Percentiles rank a stretch among this genome's conserved stretches.
phyloP scores from a whole-genome alignment of 2,113 vertebrate genomes.

The Apus apus region DNA sequence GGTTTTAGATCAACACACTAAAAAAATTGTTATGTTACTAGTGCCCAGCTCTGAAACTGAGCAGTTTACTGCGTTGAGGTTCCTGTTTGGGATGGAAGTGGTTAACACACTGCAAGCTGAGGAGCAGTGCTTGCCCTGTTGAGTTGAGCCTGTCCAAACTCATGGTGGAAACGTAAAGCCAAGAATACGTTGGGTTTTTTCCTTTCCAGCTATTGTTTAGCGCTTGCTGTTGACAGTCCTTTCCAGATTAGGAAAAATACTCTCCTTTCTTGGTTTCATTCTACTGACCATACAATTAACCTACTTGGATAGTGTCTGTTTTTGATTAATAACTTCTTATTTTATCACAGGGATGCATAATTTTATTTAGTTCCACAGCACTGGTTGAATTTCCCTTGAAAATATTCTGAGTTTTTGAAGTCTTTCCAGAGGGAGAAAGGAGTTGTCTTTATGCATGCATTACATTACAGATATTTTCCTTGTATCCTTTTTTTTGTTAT shows the following conservation, averaged over 20 bases:
- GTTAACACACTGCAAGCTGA: background rate
- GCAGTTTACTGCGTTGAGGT: background rate
- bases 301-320: background rate
- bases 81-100: background rate
- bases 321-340: conserved; percentile 48
- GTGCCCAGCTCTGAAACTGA: background rate
- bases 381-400: background rate
- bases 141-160: background rate
- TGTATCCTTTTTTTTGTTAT: background rate
- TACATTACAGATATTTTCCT: background rate
- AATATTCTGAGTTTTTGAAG: background rate
- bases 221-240: background rate
- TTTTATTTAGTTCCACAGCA: background rate
- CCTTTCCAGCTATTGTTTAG: background rate
- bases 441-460: background rate
- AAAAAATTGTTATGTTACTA: background rate
- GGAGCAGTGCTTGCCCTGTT: background rate
- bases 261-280: background rate
- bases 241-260: background rate
- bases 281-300: conserved; percentile 15
- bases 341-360: background rate
- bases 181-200: background rate
- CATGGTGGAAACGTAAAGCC: background rate
- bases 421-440: background rate
- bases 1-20: background rate